Percentiles rank a stretch among this genome's conserved stretches.
Evolutionary conservation across 1,140 invertebrate species (phyloP).

Genomic region (Tribolium castaneum): DNA sequence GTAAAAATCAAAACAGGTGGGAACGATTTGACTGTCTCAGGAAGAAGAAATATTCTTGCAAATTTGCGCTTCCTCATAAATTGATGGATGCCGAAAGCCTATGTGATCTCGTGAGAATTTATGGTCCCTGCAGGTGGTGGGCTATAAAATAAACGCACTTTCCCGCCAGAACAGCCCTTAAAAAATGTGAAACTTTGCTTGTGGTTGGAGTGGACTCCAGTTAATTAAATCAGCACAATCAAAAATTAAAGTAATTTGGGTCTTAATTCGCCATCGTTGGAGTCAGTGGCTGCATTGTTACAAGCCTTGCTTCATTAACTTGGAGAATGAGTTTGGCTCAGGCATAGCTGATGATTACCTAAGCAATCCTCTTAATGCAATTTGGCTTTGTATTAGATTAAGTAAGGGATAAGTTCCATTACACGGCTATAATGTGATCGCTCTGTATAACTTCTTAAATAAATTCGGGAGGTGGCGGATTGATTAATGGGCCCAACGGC

Average conservation of each 20-base stretch:
- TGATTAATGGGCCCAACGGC: slow-evolving; percentile 13
- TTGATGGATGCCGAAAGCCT: slow-evolving; percentile 2
- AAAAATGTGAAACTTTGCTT: background rate
- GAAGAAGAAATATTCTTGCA: background rate
- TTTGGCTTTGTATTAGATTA: slow-evolving; percentile 33
- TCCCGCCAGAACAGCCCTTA: background rate
- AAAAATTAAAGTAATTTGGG: slow-evolving; percentile 21
- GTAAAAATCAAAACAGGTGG: background rate
- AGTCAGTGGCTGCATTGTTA: background rate
- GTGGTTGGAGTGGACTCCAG: background rate
- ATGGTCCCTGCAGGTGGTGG: slow-evolving; percentile 7
- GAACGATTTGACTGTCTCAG: background rate
- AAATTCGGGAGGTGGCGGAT: slow-evolving; percentile 15
- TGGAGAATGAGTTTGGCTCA: slow-evolving; percentile 19
- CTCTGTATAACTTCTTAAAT: slow-evolving; percentile 3
- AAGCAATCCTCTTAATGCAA: slow-evolving; percentile 28
- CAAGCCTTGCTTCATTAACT: slow-evolving; percentile 16
- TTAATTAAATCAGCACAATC: slow-evolving; percentile 10
- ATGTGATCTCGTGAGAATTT: slow-evolving; percentile 2
- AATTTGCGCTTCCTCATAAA: background rate
- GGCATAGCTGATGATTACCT: slow-evolving; percentile 27
- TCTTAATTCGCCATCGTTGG: background rate
- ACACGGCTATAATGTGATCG: slow-evolving; percentile 9
- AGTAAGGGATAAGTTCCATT: slow-evolving; percentile 30
- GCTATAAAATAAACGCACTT: background rate